Evolutionary conservation across 2,888 invertebrate species (phyloP).

Genomic region (Diabrotica balteata): DNA sequence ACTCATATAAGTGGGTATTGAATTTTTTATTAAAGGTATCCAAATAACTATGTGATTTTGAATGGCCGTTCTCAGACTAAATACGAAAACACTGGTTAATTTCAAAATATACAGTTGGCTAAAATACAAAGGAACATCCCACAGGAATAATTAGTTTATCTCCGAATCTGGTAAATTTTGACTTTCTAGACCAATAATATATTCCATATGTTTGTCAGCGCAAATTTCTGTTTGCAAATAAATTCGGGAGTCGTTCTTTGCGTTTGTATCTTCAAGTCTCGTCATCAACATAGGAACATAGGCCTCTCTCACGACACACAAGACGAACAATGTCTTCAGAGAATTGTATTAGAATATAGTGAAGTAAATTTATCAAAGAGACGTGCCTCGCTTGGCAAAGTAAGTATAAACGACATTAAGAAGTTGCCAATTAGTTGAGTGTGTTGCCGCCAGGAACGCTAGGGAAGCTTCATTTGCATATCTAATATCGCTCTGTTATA

Average conservation of each 20-base stretch:
- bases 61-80: no score
- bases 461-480: conserved; percentile 58
- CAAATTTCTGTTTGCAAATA: conserved; percentile 23
- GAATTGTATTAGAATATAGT: conserved; percentile 57
- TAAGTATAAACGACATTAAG: conserved; percentile 63
- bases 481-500: conserved; percentile 60
- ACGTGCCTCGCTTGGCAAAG: conserved; percentile 61
- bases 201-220: conserved; percentile 20
- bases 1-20: no score
- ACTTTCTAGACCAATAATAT: conserved; percentile 16
- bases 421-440: conserved; percentile 62
- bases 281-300: conserved; percentile 28
- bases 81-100: background rate
- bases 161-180: conserved; percentile 4
- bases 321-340: conserved; percentile 49
- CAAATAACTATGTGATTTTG: no score
- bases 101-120: background rate
- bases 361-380: conserved; percentile 61
- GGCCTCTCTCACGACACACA: conserved; percentile 26
- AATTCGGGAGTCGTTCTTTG: conserved; percentile 30
- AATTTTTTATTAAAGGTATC: no score
- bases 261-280: conserved; percentile 33
- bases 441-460: conserved; percentile 57
- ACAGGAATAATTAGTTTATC: conserved; percentile 6
- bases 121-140: background rate